Base-by-base conservation (phyloP, 2,888 invertebrate genomes). In the Cremastinae sp. region DNA sequence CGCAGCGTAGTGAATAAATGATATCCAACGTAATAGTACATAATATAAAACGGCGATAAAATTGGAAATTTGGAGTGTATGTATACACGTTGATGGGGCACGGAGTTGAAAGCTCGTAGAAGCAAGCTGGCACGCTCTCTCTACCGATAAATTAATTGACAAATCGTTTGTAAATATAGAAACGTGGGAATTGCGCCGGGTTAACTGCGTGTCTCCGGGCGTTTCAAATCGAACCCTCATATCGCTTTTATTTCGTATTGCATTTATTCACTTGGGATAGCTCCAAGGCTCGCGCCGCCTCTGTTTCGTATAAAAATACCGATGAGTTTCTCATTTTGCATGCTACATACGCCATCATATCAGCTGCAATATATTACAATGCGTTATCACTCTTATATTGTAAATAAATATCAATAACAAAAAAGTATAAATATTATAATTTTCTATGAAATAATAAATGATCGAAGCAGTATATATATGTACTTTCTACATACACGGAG, bases 111-210 rank as follows among this genome's bases (percentile, higher is more conserved):
- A 64, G 53, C 28, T 49, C 43, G 14, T 28, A 28, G 28, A 45
- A 49, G 43, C 70, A 22, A 12, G 12, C 18, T 5, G 64, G 16
- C 36, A 20, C 16, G n/a, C 59, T n/a, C 51, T 36, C 45, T 41
- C 58, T 1, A n/a, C 49, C 47, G 20, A 74, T 76, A 76, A 79
- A 79, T 81, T 81, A 80, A 80, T 78, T 78, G 76, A 80, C 75
- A 78, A 81, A 81, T 82, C 78, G 76, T 80, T 82, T 79, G 81
- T 81, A 78, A 80, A 78, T n/a, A n/a, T 61, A 78, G 62, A 78
- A 73, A 69, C 59, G 69, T 76, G 73, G 76, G 73, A 73, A 73
- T 54, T 61, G 38, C 20, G n/a, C n/a, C n/a, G 47, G 47, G 54
- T 36, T 36, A 65, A 69, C 28, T n/a, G n/a, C 73, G 68, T 64